Conservation (phyloP, 1,140 invertebrate genomes). For the Hormaphis cornu region DNA sequence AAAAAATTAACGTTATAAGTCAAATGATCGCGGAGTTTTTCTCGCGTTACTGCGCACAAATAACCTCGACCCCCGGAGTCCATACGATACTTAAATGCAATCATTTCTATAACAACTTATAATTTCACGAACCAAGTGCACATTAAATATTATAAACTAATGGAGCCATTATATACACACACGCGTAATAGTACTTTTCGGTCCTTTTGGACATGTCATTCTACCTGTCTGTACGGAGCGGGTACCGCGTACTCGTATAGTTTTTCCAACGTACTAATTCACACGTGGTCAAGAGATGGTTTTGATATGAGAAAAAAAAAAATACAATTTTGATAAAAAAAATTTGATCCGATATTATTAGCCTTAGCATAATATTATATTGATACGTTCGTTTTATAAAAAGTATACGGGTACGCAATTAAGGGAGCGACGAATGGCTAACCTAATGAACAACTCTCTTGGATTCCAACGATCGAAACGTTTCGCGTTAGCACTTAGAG, state of each 20-base stretch:
- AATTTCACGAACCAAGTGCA: slow-evolving; percentile 5
- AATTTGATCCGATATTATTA: background rate
- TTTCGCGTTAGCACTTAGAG: too few relatives aligned
- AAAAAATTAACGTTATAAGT: background rate
- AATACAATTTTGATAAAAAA: too few relatives aligned
- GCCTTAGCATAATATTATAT: background rate
- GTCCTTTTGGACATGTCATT: background rate
- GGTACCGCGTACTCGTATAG: background rate
- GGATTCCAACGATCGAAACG: too few relatives aligned
- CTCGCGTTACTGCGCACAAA: background rate
- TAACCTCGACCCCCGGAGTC: too few relatives aligned
- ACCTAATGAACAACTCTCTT: too few relatives aligned
- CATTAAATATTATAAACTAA: slow-evolving; percentile 7
- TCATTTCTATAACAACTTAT: background rate
- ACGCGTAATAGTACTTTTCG: background rate
- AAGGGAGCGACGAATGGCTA: background rate
- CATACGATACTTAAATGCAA: background rate
- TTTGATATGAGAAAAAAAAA: background rate
- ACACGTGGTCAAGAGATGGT: background rate
- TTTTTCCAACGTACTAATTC: background rate
- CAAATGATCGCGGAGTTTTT: background rate
- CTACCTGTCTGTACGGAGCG: background rate
- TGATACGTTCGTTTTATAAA: too few relatives aligned
- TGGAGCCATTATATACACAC: background rate
- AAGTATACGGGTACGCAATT: background rate